Evolutionary conservation across 2,888 invertebrate species (phyloP), one percentile per base, ranked within the genome.

Genomic region (Lingula anatina): DNA sequence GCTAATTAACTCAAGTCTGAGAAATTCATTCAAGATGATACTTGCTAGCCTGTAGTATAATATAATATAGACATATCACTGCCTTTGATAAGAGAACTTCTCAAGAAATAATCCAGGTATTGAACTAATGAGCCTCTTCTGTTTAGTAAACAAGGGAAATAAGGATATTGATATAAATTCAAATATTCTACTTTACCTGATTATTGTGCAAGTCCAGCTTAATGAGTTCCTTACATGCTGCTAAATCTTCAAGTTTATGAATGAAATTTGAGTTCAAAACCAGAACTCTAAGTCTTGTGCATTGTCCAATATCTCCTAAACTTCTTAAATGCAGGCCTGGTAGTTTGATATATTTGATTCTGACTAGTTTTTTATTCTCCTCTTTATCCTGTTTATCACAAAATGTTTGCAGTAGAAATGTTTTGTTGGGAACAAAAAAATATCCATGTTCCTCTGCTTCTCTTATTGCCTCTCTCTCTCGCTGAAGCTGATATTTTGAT

Each of bases 201-300:
- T 73, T 73, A 23, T 63, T 55, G 53, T 69, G 69, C 15, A 76
- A 54, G 59, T 76, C 75, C n/a, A 76, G 56, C 51, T 70, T 73
- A 18, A 73, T 52, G 5, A 76, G 62, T 20, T 73, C 61, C 41
- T 56, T 51, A 56, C 75, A 76, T 18, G 59, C 46, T 18, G 55
- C 57, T 15, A 76, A 55, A 5, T 62, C 64, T 51, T 73, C 69
- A 39, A 76, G 65, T 37, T 62, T 68, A 5, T 64, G 65, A 23
- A 76, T 53, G 53, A 68, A 75, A 52, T 76, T 76, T 55, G 72
- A 68, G 46, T 60, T 56, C 21, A 76, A 55, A 18, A 66, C 60
- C 49, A 70, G 70, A 21, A 76, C 69, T 23, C 56, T 50, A 18
- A 76, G 51, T 41, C 65, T 68, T 0, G 56, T 53, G 51, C 73